These are phyloP conservation scores for Delphinus delphis DNA, from an alignment of 2,113 vertebrate species.

Conservation along the genomic window DNA sequence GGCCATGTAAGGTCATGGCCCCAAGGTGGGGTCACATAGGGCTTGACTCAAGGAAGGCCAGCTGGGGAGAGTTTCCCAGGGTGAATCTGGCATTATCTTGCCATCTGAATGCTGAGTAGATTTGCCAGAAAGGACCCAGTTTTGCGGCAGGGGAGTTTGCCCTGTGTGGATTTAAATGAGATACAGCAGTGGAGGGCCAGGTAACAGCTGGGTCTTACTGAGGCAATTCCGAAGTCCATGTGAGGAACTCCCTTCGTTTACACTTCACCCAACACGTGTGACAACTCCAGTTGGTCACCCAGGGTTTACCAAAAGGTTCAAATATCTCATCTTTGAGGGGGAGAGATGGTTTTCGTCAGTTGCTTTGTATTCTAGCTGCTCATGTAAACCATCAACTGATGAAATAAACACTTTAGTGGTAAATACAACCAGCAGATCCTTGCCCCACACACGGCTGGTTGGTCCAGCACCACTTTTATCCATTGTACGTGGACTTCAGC, in stretches of 20 bases:
- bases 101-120: background rate
- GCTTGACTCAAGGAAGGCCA: background rate
- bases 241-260: no score
- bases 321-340: background rate
- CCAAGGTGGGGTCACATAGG: background rate
- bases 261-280: background rate
- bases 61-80: background rate
- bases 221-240: accelerated
- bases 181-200: background rate
- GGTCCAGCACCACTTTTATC: background rate
- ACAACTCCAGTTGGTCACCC: background rate
- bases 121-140: background rate
- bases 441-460: accelerated
- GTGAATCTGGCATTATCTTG: background rate
- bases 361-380: background rate
- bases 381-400: background rate
- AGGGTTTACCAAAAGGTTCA: background rate
- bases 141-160: background rate
- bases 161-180: slow-evolving; percentile 19
- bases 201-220: background rate
- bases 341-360: background rate
- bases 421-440: background rate
- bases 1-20: slow-evolving; percentile 76
- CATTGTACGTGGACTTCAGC: accelerated
- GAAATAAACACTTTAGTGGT: background rate